A percentile compares a stretch with the other conserved stretches of the same genome.
phyloP scores from a whole-genome alignment of 92 coral and sea anemone genomes.

The Actinostola sp. region DNA sequence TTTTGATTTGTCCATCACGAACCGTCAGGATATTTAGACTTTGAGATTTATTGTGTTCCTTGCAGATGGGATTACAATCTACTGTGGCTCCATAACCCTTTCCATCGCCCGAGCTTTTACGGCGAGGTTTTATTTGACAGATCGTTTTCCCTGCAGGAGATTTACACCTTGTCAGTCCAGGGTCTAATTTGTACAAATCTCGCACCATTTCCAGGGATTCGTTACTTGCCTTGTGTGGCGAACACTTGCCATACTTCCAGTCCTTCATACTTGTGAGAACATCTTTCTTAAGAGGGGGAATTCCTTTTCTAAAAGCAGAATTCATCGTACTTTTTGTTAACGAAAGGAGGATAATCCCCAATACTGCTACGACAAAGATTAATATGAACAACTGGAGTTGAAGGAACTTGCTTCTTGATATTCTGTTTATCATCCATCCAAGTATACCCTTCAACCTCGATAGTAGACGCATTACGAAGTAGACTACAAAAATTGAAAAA shows the following conservation, averaged over 20 bases:
- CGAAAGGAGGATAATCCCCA: no score
- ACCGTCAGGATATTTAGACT: slow-evolving; percentile 11
- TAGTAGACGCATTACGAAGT: no score
- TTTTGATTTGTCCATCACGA: slow-evolving; percentile 13
- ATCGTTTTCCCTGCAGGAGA: slow-evolving; percentile 16
- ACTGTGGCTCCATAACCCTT: slow-evolving; percentile 6
- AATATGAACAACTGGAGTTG: no score
- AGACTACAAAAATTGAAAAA: no score
- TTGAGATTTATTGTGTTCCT: slow-evolving; percentile 31
- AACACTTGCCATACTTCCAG: slow-evolving; percentile 40
- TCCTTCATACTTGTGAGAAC: background rate
- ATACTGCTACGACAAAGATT: no score
- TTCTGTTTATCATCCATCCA: no score
- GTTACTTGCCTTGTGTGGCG: slow-evolving; percentile 48
- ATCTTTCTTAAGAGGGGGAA: no score
- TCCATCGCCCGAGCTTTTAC: background rate
- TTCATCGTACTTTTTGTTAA: no score
- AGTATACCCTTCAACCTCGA: no score
- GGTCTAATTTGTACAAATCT: slow-evolving; percentile 26
- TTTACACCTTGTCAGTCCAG: slow-evolving; percentile 34
- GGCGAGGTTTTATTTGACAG: slow-evolving; percentile 12
- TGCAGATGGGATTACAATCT: slow-evolving; percentile 25
- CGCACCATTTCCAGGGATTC: slow-evolving; percentile 27
- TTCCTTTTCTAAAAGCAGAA: no score
- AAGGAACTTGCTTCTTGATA: no score